Base-by-base conservation (phyloP, 2,888 invertebrate species). In the Xestia ashworthii region DNA sequence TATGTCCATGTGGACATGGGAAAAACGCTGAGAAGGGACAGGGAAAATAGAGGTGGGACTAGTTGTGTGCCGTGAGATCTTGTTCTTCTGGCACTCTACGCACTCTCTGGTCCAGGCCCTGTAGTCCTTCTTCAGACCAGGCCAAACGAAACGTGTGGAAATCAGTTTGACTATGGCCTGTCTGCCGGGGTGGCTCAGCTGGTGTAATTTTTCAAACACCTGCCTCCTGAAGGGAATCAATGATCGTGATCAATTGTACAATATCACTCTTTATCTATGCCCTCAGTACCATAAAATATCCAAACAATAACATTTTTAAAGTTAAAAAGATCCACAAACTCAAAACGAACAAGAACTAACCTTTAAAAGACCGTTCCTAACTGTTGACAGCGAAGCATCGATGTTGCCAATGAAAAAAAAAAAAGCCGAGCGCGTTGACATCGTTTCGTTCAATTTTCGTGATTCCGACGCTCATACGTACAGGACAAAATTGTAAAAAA, bases 371-470 rank as follows among this genome's bases (percentile, higher is more conserved):
- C 60, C 32, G 48, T 66, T 64, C 32, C 64, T 66, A 68, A 48
- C 69, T 44, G n/a, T 84, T 58, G 67, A 32, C 46, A 58, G 71
- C n/a, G 25, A 62, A 64, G 50, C 64, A 76, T 68, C 74, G 55
- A 62, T 32, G 60, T 46, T 62, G 50, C 75, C 71, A 84, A 77
- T 72, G 32, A 70, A 80, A 89, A 80, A 78, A 89, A 80, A 78
- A 88, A 84, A 78, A 82, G 41, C n/a, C 41, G 5, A 22, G 0
- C 62, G 50, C 78, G 67, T 82, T 86, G 85, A 81, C 86, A 86
- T 84, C 77, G 84, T 83, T 84, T 70, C 72, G 83, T 88, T 81
- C 78, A 87, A 87, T 87, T 89, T 83, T 85, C 80, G 84, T 82
- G 84, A 89, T 88, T 82, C 80, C 58, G 69, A 68, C 71, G 68